A percentile compares a stretch with the other conserved stretches of the same genome.
These are phyloP conservation scores for Aradophagus sp. DNA, from an alignment of 1,140 invertebrate species.

Conservation along the genomic window DNA sequence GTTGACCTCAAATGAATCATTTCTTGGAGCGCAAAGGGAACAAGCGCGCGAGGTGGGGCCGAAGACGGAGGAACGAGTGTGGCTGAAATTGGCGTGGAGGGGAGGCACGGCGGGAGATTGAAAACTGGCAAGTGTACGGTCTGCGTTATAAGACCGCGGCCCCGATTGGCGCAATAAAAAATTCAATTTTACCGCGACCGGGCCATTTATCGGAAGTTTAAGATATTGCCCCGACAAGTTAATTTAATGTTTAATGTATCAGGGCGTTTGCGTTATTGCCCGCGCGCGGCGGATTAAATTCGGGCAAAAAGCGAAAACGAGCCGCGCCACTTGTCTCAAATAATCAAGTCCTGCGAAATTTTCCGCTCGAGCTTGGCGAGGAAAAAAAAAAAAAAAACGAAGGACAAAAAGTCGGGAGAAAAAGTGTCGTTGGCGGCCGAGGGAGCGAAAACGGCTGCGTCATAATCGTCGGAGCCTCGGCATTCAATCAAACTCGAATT, in stretches of 20 bases:
- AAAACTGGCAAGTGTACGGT: slow-evolving; percentile 38
- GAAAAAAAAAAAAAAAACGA: slow-evolving; percentile 1
- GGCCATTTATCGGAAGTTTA: slow-evolving; percentile 40
- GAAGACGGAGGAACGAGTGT: slow-evolving; percentile 1
- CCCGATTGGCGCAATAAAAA: slow-evolving; percentile 46
- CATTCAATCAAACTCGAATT: slow-evolving; percentile 29
- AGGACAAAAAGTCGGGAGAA: slow-evolving; percentile 4
- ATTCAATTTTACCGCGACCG: slow-evolving; percentile 46
- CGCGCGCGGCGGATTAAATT: slow-evolving; percentile 26
- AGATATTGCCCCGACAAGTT: slow-evolving; percentile 35
- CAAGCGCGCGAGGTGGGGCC: neutral
- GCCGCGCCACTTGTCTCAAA: slow-evolving; percentile 24
- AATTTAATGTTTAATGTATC: slow-evolving; percentile 52
- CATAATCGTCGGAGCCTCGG: slow-evolving; percentile 15
- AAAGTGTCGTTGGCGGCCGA: neutral
- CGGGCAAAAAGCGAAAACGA: slow-evolving; percentile 28
- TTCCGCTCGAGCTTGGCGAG: slow-evolving; percentile 6
- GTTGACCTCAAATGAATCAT: slow-evolving; percentile 54
- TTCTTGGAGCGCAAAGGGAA: slow-evolving; percentile 27
- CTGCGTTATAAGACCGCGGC: slow-evolving; percentile 39
- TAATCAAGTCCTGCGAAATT: slow-evolving; percentile 37
- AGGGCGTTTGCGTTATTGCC: slow-evolving; percentile 32
- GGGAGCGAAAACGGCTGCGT: slow-evolving; percentile 13
- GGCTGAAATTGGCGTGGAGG: neutral
- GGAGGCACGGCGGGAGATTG: slow-evolving; percentile 19